Percentiles rank a stretch among this genome's conserved stretches.
Conservation (phyloP, 2,113 vertebrate genomes). For the Maccullochella peelii region DNA sequence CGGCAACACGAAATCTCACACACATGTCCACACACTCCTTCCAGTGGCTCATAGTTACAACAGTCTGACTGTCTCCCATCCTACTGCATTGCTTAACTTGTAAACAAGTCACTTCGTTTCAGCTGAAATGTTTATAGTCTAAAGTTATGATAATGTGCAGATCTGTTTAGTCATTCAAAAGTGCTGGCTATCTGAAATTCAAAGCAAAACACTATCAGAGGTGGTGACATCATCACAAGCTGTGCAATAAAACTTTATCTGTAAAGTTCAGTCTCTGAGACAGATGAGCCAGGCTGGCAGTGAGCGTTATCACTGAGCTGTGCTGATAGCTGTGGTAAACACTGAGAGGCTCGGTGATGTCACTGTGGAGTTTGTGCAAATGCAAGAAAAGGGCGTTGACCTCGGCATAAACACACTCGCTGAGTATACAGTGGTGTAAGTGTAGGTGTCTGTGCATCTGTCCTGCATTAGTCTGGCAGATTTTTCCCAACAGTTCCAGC, state of each 20-base stretch:
- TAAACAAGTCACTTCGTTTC: conserved; percentile 62
- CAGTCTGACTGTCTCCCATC: conserved; percentile 34
- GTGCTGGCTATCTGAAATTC: conserved; percentile 32
- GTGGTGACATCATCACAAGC: conserved; percentile 62
- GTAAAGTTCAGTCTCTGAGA: conserved; percentile 19
- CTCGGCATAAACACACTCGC: conserved; percentile 35
- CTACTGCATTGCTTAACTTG: conserved; percentile 39
- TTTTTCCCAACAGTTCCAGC: conserved; percentile 17
- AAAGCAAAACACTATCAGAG: conserved; percentile 53
- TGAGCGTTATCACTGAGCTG: conserved; percentile 44
- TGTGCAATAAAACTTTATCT: conserved; percentile 63
- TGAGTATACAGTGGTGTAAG: conserved; percentile 21
- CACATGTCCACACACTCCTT: conserved; percentile 9
- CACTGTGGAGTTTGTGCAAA: conserved; percentile 37
- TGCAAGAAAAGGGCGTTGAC: conserved; percentile 49
- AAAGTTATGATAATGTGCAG: conserved; percentile 37
- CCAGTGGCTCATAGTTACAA: conserved; percentile 36
- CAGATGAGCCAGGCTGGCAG: background rate
- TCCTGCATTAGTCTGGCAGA: conserved; percentile 34
- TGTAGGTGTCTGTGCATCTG: conserved; percentile 60
- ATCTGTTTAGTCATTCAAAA: conserved; percentile 27
- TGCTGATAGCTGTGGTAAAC: conserved; percentile 61
- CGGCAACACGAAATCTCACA: conserved; percentile 17
- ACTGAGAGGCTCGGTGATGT: conserved; percentile 48
- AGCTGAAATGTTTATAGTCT: conserved; percentile 60